Percentiles rank a stretch among this genome's conserved stretches.
Conservation (phyloP, 37 sponge, comb jelly and placozoan genomes). For the Cliona cf. orientalis region DNA sequence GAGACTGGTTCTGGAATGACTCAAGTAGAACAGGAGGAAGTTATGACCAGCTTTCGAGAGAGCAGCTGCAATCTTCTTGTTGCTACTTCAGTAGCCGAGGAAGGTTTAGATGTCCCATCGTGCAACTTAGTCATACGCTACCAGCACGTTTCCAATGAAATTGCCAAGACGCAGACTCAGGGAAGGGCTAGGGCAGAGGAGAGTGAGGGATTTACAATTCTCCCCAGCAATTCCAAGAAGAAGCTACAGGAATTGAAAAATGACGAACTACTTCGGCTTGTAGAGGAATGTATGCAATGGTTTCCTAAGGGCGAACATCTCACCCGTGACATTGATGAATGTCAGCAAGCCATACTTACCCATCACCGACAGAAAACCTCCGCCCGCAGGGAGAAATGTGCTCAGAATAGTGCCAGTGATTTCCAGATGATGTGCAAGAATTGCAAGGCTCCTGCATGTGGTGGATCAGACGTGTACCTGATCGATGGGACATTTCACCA, state of each 20-base stretch:
- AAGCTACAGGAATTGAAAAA: conserved; percentile 20
- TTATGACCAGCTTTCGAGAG: conserved; percentile 75
- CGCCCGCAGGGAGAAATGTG: too few species aligned
- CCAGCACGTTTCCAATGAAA: conserved; percentile 75
- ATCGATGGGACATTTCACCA: conserved; percentile 14
- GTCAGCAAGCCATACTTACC: too few species aligned
- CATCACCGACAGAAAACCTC: too few species aligned
- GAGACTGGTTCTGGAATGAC: conserved; percentile 63
- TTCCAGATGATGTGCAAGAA: conserved; percentile 41
- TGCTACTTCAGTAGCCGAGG: conserved; percentile 92
- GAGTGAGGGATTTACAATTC: conserved; percentile 36
- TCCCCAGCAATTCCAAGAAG: conserved; percentile 28
- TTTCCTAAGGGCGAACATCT: too few species aligned
- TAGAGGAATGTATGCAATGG: too few species aligned
- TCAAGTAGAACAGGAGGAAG: conserved; percentile 59
- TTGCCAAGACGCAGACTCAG: conserved; percentile 70
- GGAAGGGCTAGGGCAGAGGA: conserved; percentile 77
- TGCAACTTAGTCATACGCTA: conserved; percentile 91
- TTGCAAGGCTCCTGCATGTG: conserved; percentile 50
- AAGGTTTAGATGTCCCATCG: conserved; percentile 92
- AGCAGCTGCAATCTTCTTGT: conserved; percentile 83
- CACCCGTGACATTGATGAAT: too few species aligned
- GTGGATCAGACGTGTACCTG: conserved; percentile 42
- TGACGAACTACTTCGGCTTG: conserved; percentile 14
- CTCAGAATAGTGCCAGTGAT: neutral